Conservation (phyloP, 2,797 vertebrate genomes). For the Poeciliopsis paucimaculata region DNA sequence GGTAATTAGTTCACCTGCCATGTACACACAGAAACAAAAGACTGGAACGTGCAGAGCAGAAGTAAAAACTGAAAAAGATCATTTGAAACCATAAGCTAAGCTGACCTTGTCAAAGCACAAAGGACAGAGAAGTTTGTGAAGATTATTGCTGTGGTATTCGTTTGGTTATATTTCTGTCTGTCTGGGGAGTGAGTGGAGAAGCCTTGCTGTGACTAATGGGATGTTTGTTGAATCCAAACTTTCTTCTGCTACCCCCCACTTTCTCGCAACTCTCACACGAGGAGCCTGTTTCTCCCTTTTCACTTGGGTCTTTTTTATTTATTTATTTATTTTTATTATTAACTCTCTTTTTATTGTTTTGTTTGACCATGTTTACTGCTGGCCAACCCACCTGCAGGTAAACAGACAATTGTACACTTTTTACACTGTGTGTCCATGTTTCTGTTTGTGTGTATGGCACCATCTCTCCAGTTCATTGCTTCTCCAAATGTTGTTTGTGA, state of each 20-base stretch:
- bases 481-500: conserved; percentile 65
- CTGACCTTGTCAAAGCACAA: conserved; percentile 69
- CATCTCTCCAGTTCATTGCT: conserved; percentile 58
- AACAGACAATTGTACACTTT: conserved; percentile 91
- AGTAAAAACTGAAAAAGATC: conserved; percentile 27
- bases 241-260: conserved; percentile 57
- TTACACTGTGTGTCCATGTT: conserved; percentile 81
- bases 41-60: conserved; percentile 16
- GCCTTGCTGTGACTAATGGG: conserved; percentile 74
- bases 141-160: conserved; percentile 69
- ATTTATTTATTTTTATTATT: conserved; percentile 27
- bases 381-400: conserved; percentile 84
- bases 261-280: conserved; percentile 30
- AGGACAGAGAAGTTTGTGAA: conserved; percentile 66
- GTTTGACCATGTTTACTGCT: conserved; percentile 62
- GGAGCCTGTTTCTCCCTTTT: conserved; percentile 46
- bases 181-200: conserved; percentile 47
- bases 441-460: conserved; percentile 46
- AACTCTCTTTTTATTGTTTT: conserved; percentile 69
- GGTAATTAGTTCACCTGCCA: conserved; percentile 1
- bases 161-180: conserved; percentile 63
- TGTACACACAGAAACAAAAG: conserved; percentile 22
- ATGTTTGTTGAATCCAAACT: conserved; percentile 74
- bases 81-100: conserved; percentile 38
- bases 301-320: conserved; percentile 6